These are phyloP conservation scores for Anguilla anguilla DNA, from an alignment of 2,797 vertebrate genomes.

Conservation along the genomic window DNA sequence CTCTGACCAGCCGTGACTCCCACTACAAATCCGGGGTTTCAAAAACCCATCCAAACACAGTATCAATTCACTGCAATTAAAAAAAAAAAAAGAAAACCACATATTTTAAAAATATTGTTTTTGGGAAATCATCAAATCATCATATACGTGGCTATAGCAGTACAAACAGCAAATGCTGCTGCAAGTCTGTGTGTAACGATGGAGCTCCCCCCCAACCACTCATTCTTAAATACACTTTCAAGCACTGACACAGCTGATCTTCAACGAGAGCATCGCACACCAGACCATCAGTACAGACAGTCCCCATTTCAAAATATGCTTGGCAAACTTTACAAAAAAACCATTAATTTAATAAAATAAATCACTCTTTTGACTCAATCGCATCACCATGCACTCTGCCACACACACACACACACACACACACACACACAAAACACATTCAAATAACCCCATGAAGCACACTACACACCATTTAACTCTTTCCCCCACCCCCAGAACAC, in stretches of 20 bases:
- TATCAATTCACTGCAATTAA: constrained; percentile 44
- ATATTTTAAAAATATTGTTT: constrained; percentile 47
- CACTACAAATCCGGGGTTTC: constrained; percentile 60
- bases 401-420: constrained; percentile 18
- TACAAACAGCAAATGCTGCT: constrained; percentile 57
- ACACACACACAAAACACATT: not conserved
- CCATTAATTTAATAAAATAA: constrained; percentile 34
- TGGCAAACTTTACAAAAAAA: constrained; percentile 20
- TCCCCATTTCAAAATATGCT: constrained; percentile 29
- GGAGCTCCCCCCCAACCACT: constrained; percentile 48
- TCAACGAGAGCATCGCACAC: constrained; percentile 31
- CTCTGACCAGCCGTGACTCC: constrained; percentile 62
- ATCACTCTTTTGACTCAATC: constrained; percentile 18
- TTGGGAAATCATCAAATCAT: constrained; percentile 56
- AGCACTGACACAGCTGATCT: constrained; percentile 38
- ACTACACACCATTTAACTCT: not conserved
- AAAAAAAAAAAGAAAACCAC: constrained; percentile 42
- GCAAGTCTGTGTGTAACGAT: constrained; percentile 51
- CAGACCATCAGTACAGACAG: not conserved
- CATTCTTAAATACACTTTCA: constrained; percentile 55
- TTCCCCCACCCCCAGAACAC: not conserved
- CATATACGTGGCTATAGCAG: constrained; percentile 43
- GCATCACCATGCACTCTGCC: constrained; percentile 4
- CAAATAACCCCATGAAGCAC: not conserved
- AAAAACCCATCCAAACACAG: constrained; percentile 28